A percentile compares a stretch with the other conserved stretches of the same genome.
Evolutionary conservation across 2,888 invertebrate genomes (phyloP).

Genomic region (Ametastegia equiseti): DNA sequence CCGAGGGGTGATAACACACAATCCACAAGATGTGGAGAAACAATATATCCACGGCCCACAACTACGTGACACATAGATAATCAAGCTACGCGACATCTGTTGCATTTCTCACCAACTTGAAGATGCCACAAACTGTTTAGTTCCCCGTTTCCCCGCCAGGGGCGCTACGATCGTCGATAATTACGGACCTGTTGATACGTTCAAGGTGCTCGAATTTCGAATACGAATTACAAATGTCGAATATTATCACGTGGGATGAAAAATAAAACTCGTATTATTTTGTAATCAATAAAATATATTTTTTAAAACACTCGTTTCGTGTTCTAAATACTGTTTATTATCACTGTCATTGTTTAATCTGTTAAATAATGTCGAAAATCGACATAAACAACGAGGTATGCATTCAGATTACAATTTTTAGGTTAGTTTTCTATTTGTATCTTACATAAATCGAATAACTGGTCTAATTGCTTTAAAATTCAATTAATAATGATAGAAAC

Average conservation of each 20-base stretch:
- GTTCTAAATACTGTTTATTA: not conserved
- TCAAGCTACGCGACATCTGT: too few species aligned
- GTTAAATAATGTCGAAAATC: constrained; percentile 58
- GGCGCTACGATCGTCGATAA: not conserved
- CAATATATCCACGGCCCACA: constrained; percentile 30
- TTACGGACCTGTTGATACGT: not conserved
- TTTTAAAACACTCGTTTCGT: not conserved
- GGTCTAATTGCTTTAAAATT: too few species aligned
- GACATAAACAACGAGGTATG: constrained; percentile 69
- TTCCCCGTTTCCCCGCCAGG: too few species aligned
- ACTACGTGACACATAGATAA: constrained; percentile 28
- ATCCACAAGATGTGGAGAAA: constrained; percentile 55
- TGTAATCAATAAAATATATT: not conserved
- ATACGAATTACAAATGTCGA: too few species aligned
- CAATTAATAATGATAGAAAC: too few species aligned
- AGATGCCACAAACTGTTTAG: too few species aligned
- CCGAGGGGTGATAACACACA: constrained; percentile 54
- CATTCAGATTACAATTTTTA: constrained; percentile 39
- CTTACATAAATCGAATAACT: not conserved
- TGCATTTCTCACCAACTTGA: too few species aligned
- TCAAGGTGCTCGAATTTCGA: too few species aligned
- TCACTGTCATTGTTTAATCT: not conserved
- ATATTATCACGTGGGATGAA: not conserved
- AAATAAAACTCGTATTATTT: not conserved
- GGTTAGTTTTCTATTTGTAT: not conserved